These are phyloP conservation scores for Drosophila sulfurigaster DNA, from an alignment of 1,140 invertebrate species.

Conservation along the genomic window DNA sequence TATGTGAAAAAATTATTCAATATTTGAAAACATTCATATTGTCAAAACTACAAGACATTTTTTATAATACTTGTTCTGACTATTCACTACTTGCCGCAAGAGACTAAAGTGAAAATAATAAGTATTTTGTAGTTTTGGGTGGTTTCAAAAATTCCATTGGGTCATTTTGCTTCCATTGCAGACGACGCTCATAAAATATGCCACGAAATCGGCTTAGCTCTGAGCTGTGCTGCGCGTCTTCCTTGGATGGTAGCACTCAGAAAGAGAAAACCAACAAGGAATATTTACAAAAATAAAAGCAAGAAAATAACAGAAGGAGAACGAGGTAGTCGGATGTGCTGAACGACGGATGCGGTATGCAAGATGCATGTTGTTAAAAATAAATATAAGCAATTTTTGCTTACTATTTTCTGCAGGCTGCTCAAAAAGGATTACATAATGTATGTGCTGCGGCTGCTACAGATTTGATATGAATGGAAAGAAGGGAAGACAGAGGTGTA, in stretches of 20 bases:
- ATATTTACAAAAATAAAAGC: slow-evolving; percentile 77
- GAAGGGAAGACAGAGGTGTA: not conserved
- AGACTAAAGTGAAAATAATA: slow-evolving; percentile 1
- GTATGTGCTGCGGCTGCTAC: not conserved
- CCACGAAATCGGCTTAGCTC: slow-evolving; percentile 65
- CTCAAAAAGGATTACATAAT: slow-evolving; percentile 70
- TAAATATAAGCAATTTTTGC: slow-evolving; percentile 75
- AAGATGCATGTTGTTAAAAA: slow-evolving; percentile 60
- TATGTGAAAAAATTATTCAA: no score
- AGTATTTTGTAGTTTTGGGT: slow-evolving; percentile 25
- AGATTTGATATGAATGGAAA: not conserved
- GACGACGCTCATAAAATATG: slow-evolving; percentile 68
- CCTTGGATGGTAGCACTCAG: slow-evolving; percentile 35
- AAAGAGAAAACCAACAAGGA: slow-evolving; percentile 62
- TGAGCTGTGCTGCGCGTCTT: not conserved
- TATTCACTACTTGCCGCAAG: not conserved
- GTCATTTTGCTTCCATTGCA: slow-evolving; percentile 16
- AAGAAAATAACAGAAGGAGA: slow-evolving; percentile 21
- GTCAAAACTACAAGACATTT: no score
- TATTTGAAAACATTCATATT: no score
- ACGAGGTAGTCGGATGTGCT: not conserved
- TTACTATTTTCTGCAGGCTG: slow-evolving; percentile 56
- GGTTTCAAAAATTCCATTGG: slow-evolving; percentile 32
- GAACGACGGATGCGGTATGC: slow-evolving; percentile 33
- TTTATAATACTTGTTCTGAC: not conserved